Base-by-base conservation (phyloP, 2,888 invertebrate genomes). In the Tachina fera region DNA sequence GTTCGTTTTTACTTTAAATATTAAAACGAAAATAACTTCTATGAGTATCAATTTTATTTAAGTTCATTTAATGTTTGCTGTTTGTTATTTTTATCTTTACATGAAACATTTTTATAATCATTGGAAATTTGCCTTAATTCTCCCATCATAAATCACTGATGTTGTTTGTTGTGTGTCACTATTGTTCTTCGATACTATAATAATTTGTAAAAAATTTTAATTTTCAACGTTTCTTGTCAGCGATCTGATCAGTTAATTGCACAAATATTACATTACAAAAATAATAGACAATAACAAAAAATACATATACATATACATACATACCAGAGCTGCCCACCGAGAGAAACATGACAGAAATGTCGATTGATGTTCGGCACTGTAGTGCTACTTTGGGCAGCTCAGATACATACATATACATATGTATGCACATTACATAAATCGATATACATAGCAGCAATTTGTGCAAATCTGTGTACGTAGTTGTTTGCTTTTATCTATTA, bases 81-180 rank as follows among this genome's bases (percentile, higher is more conserved):
- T 67, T 60, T 61, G 43, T 39, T 31, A 3, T 60, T 61, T 68
- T 13, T 31, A 22, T 77, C 31, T 56, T 67, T 60, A n/a, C 9
- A 51, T 72, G 41, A 53, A 70, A 11, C 45, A 19, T 75, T 78
- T 31, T 75, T 85, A 19, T 77, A 67, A 51, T 81, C 74, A 77
- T 74, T 63, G 19, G 53, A 75, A 75, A 71, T 47, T 67, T 61
- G 67, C 61, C 68, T 71, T 51, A 14, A 78, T 79, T 83, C 86
- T 86, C 86, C 71, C 86, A 86, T 76, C 78, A 67, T 86, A 67
- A 86, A 79, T 86, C 83, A 86, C 6, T n/a, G 75, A 75, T 60
- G 85, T 79, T 79, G 79, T 83, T 84, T 65, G 53, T 41, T 63
- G 63, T 49, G 11, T 68, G 74, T 75, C 71, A 68, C 60, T 63